These are phyloP conservation scores for Epinotia demarniana DNA, from an alignment of 2,888 invertebrate species.

Conservation along the genomic window DNA sequence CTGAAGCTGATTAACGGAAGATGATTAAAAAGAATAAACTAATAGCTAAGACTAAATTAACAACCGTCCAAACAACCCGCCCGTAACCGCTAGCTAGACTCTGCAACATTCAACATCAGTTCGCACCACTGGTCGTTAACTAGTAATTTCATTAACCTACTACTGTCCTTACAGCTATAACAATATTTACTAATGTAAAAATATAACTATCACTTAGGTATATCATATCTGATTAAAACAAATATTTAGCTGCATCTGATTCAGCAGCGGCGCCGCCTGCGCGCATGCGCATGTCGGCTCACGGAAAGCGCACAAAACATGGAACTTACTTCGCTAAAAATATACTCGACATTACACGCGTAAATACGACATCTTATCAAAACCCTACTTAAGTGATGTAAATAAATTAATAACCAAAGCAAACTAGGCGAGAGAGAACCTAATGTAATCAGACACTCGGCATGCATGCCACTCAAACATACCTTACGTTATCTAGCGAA, in stretches of 20 bases:
- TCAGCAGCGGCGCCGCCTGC: constrained; percentile 19
- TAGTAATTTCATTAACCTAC: constrained; percentile 67
- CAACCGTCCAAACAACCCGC: constrained; percentile 77
- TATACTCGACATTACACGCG: constrained; percentile 49
- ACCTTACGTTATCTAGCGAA: constrained; percentile 42
- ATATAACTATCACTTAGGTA: constrained; percentile 73
- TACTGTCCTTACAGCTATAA: constrained; percentile 61
- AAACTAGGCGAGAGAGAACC: constrained; percentile 33
- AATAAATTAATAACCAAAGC: constrained; percentile 44
- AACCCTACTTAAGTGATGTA: constrained; percentile 35
- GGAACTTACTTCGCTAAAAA: constrained; percentile 43
- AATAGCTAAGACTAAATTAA: constrained; percentile 71
- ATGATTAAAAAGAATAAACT: constrained; percentile 61
- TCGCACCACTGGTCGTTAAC: constrained; percentile 81
- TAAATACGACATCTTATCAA: constrained; percentile 45
- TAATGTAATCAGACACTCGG: constrained; percentile 34
- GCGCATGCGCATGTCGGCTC: constrained; percentile 13
- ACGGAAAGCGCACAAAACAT: constrained; percentile 47
- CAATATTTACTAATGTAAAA: constrained; percentile 77
- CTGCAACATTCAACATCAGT: constrained; percentile 83
- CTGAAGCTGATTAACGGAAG: constrained; percentile 63
- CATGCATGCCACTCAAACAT: constrained; percentile 34
- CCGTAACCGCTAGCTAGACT: constrained; percentile 79
- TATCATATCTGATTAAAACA: constrained; percentile 52
- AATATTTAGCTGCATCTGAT: constrained; percentile 25